These are phyloP conservation scores for Trematomus bernacchii DNA, from an alignment of 2,797 vertebrate species.

Conservation along the genomic window DNA sequence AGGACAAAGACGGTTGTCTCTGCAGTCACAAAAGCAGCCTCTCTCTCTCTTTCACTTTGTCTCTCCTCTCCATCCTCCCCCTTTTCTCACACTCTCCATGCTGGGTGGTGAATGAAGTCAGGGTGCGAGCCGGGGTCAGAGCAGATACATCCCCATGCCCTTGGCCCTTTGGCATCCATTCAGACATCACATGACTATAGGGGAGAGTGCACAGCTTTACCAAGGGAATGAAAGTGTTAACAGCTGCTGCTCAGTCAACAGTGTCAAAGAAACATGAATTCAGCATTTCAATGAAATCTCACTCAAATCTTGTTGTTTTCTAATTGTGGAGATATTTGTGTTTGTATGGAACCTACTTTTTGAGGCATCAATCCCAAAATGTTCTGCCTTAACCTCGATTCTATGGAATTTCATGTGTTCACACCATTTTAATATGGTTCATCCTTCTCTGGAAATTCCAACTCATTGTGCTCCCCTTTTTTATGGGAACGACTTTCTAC, in stretches of 20 bases:
- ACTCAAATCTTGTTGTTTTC: not conserved
- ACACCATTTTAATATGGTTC: not conserved
- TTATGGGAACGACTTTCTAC: not conserved
- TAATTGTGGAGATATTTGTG: not conserved
- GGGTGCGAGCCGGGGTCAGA: slow-evolving; percentile 76
- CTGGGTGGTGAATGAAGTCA: slow-evolving; percentile 78
- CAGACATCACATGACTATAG: slow-evolving; percentile 66
- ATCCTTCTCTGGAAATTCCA: not conserved
- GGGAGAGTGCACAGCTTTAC: slow-evolving; percentile 43
- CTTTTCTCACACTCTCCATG: slow-evolving; percentile 84
- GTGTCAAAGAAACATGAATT: not conserved
- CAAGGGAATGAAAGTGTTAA: slow-evolving; percentile 22
- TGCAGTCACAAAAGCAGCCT: slow-evolving; percentile 84
- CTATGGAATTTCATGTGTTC: not conserved
- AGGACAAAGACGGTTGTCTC: slow-evolving; percentile 88
- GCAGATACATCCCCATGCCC: slow-evolving; percentile 64
- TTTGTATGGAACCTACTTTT: not conserved
- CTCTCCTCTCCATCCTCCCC: slow-evolving; percentile 68
- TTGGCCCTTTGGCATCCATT: slow-evolving; percentile 72
- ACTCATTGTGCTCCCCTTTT: not conserved
- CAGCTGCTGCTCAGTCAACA: slow-evolving; percentile 18
- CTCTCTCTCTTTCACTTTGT: slow-evolving; percentile 73
- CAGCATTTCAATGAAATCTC: not conserved
- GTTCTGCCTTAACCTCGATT: not conserved
- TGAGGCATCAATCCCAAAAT: not conserved